phyloP scores from a whole-genome alignment of 2,797 vertebrate genomes.

The Parotocinclus haroldoi region DNA sequence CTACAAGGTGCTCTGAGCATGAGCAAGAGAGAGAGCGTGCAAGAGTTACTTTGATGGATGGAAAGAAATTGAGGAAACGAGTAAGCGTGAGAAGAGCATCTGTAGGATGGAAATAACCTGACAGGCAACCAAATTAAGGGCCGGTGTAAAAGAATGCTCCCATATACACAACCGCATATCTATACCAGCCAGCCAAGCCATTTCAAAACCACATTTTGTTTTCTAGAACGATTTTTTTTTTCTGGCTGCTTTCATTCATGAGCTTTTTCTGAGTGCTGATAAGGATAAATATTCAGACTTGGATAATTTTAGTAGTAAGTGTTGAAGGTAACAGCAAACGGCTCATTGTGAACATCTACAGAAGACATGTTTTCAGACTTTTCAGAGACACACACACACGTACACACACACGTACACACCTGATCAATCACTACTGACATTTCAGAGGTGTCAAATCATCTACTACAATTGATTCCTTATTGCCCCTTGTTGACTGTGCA shows the following conservation, averaged over 20 bases:
- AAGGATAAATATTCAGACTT: neutral
- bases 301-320: neutral
- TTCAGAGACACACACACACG: neutral
- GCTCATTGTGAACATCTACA: neutral
- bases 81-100: constrained; percentile 37
- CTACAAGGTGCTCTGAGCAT: constrained; percentile 50
- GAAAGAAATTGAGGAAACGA: constrained; percentile 31
- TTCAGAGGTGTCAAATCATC: constrained; percentile 30
- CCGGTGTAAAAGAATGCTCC: constrained; percentile 14
- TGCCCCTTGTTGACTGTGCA: constrained; percentile 18
- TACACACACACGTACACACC: neutral
- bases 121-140: constrained; percentile 36
- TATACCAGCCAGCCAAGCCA: neutral
- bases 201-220: neutral
- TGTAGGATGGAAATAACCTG: constrained; percentile 43
- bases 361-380: no score
- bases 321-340: neutral
- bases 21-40: constrained; percentile 11
- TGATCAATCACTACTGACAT: constrained; percentile 33
- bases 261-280: neutral
- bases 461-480: constrained; percentile 28
- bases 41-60: constrained; percentile 37
- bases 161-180: constrained; percentile 1
- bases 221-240: neutral
- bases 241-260: neutral